Conservation (phyloP, 2,888 invertebrate genomes). For the Limnephilus auricula region DNA sequence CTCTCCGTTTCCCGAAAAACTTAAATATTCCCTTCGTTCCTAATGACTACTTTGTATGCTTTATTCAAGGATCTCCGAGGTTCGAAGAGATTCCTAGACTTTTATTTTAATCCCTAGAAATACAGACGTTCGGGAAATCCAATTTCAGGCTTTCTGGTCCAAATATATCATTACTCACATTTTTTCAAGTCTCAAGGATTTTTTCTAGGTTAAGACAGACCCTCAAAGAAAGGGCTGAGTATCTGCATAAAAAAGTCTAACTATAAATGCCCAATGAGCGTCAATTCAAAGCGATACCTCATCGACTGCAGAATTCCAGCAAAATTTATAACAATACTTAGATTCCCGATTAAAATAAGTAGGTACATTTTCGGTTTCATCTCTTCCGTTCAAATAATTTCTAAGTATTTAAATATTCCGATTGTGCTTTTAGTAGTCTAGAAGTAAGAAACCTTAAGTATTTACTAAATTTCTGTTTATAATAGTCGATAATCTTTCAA, state of each 20-base stretch:
- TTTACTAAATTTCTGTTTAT: not conserved
- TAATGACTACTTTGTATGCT: slow-evolving; percentile 2
- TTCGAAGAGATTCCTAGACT: not conserved
- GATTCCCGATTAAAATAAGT: not conserved
- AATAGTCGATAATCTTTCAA: not conserved
- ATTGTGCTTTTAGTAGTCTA: not conserved
- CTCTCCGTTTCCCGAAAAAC: not conserved
- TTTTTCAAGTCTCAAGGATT: not conserved
- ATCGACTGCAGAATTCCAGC: not conserved
- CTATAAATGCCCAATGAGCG: not conserved
- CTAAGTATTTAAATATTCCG: not conserved
- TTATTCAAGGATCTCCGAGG: not conserved
- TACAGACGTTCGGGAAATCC: not conserved
- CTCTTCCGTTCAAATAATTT: not conserved
- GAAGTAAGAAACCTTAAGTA: no score
- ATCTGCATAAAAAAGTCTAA: not conserved
- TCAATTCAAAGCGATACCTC: not conserved
- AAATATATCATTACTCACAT: not conserved
- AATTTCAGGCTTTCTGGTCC: not conserved
- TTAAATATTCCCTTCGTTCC: not conserved
- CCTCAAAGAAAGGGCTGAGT: not conserved
- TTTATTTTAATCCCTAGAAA: not conserved
- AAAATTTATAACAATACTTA: not conserved
- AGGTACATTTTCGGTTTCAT: not conserved
- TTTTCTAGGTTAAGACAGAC: not conserved